phyloP scores from a whole-genome alignment of 2,888 invertebrate species.

The Hydriomena furcata region DNA sequence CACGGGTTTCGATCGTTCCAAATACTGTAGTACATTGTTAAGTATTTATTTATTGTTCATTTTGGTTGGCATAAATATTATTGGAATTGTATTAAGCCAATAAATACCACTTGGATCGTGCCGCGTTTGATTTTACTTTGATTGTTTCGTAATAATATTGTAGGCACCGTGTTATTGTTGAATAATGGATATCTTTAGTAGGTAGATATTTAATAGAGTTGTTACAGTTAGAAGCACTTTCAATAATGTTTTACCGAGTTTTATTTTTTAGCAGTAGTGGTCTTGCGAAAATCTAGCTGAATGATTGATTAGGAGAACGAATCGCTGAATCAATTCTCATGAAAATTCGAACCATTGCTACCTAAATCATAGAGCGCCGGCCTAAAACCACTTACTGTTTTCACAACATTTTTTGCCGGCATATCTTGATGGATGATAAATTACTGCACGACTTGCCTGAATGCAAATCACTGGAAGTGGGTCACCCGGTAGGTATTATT shows the following conservation, averaged over 20 bases:
- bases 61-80: conserved; percentile 55
- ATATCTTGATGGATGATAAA: conserved; percentile 76
- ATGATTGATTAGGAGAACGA: neutral
- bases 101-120: conserved; percentile 19
- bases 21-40: conserved; percentile 61
- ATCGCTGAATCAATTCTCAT: neutral
- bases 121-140: conserved; percentile 23
- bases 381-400: conserved; percentile 46
- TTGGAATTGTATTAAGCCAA: conserved; percentile 31
- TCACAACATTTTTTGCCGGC: conserved; percentile 61
- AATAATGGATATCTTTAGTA: neutral
- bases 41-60: conserved; percentile 61
- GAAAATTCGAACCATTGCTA: conserved; percentile 20
- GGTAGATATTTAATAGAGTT: no score
- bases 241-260: no score
- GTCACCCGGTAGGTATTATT: conserved; percentile 71
- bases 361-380: conserved; percentile 18
- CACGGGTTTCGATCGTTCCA: conserved; percentile 40
- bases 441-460: conserved; percentile 63
- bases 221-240: no score
- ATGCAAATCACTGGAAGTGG: conserved; percentile 80
- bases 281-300: neutral
- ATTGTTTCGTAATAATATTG: conserved; percentile 11
- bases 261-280: no score
- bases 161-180: neutral